Evolutionary conservation across 2,888 invertebrate genomes (phyloP).

Genomic region (Tenthredo amoena): DNA sequence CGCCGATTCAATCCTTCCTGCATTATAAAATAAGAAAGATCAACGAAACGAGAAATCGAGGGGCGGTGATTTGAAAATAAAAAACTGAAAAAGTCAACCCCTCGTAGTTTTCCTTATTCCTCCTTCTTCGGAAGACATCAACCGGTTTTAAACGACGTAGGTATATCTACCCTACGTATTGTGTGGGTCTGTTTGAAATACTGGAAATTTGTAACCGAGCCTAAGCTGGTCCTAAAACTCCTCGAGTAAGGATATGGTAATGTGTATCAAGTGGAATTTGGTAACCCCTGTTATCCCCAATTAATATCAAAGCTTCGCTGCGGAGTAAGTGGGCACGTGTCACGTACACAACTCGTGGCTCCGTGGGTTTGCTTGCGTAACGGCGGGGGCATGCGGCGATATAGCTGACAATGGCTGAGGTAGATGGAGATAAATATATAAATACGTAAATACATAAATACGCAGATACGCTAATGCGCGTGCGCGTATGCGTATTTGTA

Average conservation of each 20-base stretch:
- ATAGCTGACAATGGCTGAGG: conserved; percentile 32
- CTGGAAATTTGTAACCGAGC: neutral
- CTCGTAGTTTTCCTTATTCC: neutral
- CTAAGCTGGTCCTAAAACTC: neutral
- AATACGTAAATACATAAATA: neutral
- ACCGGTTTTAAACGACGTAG: too few relatives aligned
- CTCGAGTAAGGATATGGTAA: neutral
- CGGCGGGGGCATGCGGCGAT: conserved; percentile 8
- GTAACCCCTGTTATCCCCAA: conserved; percentile 45
- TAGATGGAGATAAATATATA: neutral
- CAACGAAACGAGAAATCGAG: neutral
- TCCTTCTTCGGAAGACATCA: too few relatives aligned
- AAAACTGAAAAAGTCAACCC: too few relatives aligned
- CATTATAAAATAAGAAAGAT: neutral
- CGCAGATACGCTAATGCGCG: neutral
- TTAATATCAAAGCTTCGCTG: conserved; percentile 36
- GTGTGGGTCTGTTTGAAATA: neutral
- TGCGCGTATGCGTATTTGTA: neutral
- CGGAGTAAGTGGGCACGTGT: conserved; percentile 11
- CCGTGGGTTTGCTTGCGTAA: conserved; percentile 18
- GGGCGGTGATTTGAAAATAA: neutral
- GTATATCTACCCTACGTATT: too few relatives aligned
- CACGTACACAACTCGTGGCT: neutral
- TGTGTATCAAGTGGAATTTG: conserved; percentile 15
- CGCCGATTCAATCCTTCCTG: neutral